Evolutionary conservation across 2,888 invertebrate genomes (phyloP).

Genomic region (Diarsia brunnea): DNA sequence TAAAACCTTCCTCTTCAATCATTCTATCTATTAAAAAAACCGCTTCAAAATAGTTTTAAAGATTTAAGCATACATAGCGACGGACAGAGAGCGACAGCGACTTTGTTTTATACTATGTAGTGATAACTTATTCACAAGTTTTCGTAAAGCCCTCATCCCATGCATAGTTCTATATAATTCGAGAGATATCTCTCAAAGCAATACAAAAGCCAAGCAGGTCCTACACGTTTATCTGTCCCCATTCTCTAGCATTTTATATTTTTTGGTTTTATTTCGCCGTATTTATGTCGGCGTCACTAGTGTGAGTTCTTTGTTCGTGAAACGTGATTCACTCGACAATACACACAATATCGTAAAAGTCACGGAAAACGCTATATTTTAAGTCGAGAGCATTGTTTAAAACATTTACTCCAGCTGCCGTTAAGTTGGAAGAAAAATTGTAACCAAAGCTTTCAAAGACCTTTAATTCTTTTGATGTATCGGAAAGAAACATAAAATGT

Average conservation of each 20-base stretch:
- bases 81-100: too few species aligned
- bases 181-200: neutral
- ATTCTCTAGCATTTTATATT: constrained; percentile 26
- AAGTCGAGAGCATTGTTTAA: constrained; percentile 50
- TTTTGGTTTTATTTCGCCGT: constrained; percentile 53
- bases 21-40: too few species aligned
- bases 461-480: constrained; percentile 20
- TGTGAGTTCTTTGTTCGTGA: constrained; percentile 55
- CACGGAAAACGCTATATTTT: constrained; percentile 55
- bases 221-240: constrained; percentile 6
- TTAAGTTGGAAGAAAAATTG: constrained; percentile 32
- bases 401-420: constrained; percentile 26
- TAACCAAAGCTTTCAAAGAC: constrained; percentile 1
- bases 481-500: constrained; percentile 38
- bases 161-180: neutral
- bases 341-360: constrained; percentile 60
- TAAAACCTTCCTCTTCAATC: too few species aligned
- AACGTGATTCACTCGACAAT: constrained; percentile 61
- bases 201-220: constrained; percentile 25
- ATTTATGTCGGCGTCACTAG: constrained; percentile 47
- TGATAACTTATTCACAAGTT: constrained; percentile 4
- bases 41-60: too few species aligned
- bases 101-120: too few species aligned
- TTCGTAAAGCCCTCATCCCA: neutral
- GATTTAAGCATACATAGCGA: too few species aligned